Evolutionary conservation across 2,888 invertebrate genomes (phyloP).

Genomic region (Platycnemis pennipes): DNA sequence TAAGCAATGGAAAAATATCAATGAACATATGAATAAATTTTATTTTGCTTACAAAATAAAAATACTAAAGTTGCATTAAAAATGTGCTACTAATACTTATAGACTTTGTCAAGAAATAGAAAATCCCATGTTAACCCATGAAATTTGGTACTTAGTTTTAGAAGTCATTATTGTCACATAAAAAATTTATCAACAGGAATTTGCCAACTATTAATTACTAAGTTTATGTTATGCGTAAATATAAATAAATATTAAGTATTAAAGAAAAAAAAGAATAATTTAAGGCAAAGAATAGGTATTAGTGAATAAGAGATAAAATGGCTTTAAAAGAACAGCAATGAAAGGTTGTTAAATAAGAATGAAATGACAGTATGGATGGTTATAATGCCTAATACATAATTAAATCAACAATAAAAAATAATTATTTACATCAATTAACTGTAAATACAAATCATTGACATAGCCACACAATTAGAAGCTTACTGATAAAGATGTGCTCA

Average conservation of each 20-base stretch:
- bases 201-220: neutral
- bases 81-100: neutral
- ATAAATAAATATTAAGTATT: slow-evolving; percentile 2
- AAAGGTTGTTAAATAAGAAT: neutral
- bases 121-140: neutral
- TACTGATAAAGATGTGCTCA: neutral
- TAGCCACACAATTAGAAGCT: neutral
- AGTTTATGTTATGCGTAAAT: neutral
- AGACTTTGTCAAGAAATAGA: neutral
- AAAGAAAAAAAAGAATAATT: neutral
- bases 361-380: neutral
- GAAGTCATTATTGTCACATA: neutral
- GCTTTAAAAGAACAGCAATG: slow-evolving; percentile 35
- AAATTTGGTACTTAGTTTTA: neutral
- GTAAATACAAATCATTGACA: slow-evolving; percentile 28
- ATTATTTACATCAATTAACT: neutral
- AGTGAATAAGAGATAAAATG: neutral
- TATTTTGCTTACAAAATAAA: neutral
- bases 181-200: neutral
- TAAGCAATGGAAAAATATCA: neutral
- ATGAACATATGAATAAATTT: neutral
- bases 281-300: slow-evolving; percentile 10
- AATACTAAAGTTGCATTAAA: neutral
- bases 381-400: neutral
- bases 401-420: neutral